Conservation (phyloP, 2,888 invertebrate genomes). For the Amblyjoppa fuscipennis region DNA sequence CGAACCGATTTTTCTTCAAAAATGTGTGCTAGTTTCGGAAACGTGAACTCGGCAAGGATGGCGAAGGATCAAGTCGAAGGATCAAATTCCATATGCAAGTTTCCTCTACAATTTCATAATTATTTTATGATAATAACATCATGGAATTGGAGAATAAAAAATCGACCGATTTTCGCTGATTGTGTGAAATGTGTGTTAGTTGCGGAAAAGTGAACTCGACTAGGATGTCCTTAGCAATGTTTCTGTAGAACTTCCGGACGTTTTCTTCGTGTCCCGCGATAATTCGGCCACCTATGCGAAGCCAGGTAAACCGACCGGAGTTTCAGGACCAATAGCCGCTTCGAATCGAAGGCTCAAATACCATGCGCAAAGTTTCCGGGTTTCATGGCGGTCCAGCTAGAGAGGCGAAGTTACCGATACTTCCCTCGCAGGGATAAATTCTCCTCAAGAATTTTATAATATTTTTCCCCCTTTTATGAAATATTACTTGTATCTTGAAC, state of each 20-base stretch:
- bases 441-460: too few species aligned
- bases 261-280: slow-evolving; percentile 50
- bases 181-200: not conserved
- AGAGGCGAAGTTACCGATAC: too few species aligned
- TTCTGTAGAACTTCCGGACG: slow-evolving; percentile 26
- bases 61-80: too few species aligned
- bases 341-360: slow-evolving; percentile 62
- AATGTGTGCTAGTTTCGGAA: not conserved
- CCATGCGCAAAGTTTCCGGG: slow-evolving; percentile 55
- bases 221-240: not conserved
- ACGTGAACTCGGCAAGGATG: not conserved
- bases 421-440: too few species aligned
- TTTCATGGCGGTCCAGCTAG: slow-evolving; percentile 34
- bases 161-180: too few species aligned
- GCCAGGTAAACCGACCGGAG: slow-evolving; percentile 52
- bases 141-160: too few species aligned
- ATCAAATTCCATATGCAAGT: too few species aligned
- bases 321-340: slow-evolving; percentile 59
- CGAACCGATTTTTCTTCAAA: too few species aligned
- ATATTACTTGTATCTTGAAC: too few species aligned
- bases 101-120: too few species aligned
- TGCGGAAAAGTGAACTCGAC: not conserved
- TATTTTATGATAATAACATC: too few species aligned
- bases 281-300: slow-evolving; percentile 52
- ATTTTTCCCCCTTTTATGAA: too few species aligned